Evolutionary conservation across 2,797 vertebrate genomes (phyloP), one percentile per base, ranked within the genome.

Genomic region (Steatocranus sp.): DNA sequence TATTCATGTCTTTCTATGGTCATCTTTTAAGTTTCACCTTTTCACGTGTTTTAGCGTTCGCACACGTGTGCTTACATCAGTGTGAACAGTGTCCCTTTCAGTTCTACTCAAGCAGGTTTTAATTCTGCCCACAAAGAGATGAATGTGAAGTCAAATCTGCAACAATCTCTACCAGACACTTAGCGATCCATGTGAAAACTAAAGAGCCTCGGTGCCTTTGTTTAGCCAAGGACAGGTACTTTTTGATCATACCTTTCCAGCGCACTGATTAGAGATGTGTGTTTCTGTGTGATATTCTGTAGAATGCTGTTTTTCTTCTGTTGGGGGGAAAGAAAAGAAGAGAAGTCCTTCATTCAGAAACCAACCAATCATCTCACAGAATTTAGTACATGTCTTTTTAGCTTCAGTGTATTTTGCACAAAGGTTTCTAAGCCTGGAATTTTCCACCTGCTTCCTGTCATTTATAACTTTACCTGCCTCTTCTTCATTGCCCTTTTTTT

Each of bases 1-100:
- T 83, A 58, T 82, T 85, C 56, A 56, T 58, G 56, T 83, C 20
- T 79, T 79, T 80, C 30, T 27, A 43, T 73, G 43, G 81, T 81
- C 43, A 75, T 50, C 11, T 3, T 36, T 58, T 25, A 3, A 61
- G 58, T 48, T 83, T 73, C 17, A 58, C 68, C 63, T 58, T 41
- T 46, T 49, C 32, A 15, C 68, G 20, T 20, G 51, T 6, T 32
- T 25, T 41, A 63, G 41, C 8, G 17, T 27, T 41, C 32, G 15
- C 23, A 41, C 25, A 14, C 20, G 43, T 34, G 51, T 25, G 23
- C 18, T 61, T 8, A 17, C 20, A 15, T 80, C 32, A 4, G 30
- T 34, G n/a, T 36, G 68, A 51, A 36, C 43, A 48, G 25, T 38
- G 49, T 38, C 15, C 9, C 51, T 51, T 75, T 68, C 30, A 70